Base-by-base conservation (phyloP, 2,888 invertebrate genomes). In the Oxyteleia sp. region DNA sequence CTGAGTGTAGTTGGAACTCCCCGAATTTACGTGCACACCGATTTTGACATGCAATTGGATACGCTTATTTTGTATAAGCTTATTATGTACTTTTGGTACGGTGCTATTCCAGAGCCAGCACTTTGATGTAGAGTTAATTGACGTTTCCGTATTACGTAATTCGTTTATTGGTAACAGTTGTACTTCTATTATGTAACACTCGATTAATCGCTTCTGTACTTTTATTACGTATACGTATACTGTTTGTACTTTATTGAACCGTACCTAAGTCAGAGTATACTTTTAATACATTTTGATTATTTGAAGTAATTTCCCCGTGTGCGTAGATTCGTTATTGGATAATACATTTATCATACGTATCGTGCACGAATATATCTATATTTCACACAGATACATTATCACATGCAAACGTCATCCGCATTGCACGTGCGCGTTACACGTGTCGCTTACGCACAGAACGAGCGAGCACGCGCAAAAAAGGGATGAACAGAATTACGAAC, bases 341-440 rank as follows among this genome's bases (percentile, higher is more conserved):
- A 69, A 64, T 51, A 43, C 13, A 69, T 75, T 79, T 63, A 38
- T 57, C 32, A 47, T 61, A 79, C 55, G 55, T 64, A 11, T 63
- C 55, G 75, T 84, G 75, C 75, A 80, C 75, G 80, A 80, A 63
- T 57, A 74, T 41, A 47, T 53, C 51, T 63, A 63, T 55, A 64
- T 64, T 15, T 53, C 15, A 80, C 45, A 81, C 71, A 75, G 51
- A 81, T 61, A 78, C 66, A 72, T 72, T 43, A 13, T 29, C 53
- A 53, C 82, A 74, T 38, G 84, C 82, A 78, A 71, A 79, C 47
- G 57, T 64, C 55, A 82, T 74, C 59, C 61, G 72, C 82, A 82
- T 82, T 82, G 82, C 82, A 82, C 82, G 82, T 82, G 82, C 76
- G 82, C 82, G 76, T 66, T 76, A 82, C 76, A 82, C 82, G 82